These are phyloP conservation scores for Emesis furor DNA, from an alignment of 2,888 invertebrate genomes.

Conservation along the genomic window DNA sequence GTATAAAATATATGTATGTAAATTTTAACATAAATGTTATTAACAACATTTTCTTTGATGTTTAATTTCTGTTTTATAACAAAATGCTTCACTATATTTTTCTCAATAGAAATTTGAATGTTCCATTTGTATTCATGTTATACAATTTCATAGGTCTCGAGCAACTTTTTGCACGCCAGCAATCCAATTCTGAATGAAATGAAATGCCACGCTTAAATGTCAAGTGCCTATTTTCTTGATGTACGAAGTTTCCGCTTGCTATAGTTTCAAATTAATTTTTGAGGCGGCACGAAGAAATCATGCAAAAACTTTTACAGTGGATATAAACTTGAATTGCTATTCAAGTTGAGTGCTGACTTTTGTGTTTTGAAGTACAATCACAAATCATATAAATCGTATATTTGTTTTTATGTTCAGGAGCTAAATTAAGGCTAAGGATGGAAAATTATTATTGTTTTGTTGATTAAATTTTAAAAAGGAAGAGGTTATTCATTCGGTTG, in stretches of 20 bases:
- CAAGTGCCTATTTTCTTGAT: constrained; percentile 34
- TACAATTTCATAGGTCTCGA: constrained; percentile 15
- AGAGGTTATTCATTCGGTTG: too few species aligned
- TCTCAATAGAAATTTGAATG: neutral
- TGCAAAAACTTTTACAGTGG: constrained; percentile 2
- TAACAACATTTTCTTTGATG: too few species aligned
- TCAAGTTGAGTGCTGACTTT: neutral
- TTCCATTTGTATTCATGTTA: constrained; percentile 20
- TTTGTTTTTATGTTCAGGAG: too few species aligned
- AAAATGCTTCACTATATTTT: neutral
- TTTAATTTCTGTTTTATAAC: too few species aligned
- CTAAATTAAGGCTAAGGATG: too few species aligned
- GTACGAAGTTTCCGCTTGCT: constrained; percentile 14
- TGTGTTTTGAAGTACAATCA: neutral
- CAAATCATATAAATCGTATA: too few species aligned
- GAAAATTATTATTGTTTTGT: too few species aligned
- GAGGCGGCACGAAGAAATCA: constrained; percentile 20
- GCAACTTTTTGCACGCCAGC: constrained; percentile 48
- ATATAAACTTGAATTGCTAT: neutral
- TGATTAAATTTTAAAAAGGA: too few species aligned
- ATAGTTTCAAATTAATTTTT: constrained; percentile 17
- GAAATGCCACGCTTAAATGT: constrained; percentile 81
- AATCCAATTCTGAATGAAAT: constrained; percentile 81
- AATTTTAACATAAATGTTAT: too few species aligned
- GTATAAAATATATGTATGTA: too few species aligned